These are phyloP conservation scores for Meleagris gallopavo DNA, from an alignment of 2,113 vertebrate species.

Conservation along the genomic window DNA sequence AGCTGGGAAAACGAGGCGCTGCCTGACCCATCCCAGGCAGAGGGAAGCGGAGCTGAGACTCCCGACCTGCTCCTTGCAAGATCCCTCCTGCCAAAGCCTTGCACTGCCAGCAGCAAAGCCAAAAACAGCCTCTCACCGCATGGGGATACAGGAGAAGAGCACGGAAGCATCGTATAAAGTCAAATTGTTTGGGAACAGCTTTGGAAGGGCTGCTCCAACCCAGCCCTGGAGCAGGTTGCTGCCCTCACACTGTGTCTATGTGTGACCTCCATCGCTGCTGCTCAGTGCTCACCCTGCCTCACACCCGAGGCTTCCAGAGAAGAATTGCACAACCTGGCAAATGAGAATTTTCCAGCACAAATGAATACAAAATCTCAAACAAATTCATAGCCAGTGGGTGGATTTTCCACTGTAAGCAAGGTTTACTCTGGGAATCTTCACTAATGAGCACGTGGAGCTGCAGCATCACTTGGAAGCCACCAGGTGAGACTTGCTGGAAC, in stretches of 20 bases:
- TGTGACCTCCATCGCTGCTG: background rate
- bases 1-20: background rate
- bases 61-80: background rate
- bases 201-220: rapidly evolving
- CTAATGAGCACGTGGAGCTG: background rate
- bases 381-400: rapidly evolving
- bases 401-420: rapidly evolving
- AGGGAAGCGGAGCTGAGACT: rapidly evolving
- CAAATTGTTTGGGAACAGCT: rapidly evolving
- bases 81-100: background rate
- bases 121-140: rapidly evolving
- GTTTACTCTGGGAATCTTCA: background rate
- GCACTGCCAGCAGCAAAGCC: rapidly evolving
- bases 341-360: rapidly evolving
- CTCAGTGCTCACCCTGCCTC: background rate
- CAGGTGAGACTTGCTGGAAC: background rate
- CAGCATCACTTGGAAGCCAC: background rate
- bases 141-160: background rate
- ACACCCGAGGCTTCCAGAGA: rapidly evolving
- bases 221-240: background rate
- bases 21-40: rapidly evolving
- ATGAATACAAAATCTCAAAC: rapidly evolving
- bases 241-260: background rate
- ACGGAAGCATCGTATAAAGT: rapidly evolving
- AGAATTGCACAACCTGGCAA: rapidly evolving